Evolutionary conservation across 2,113 vertebrate genomes (phyloP), one percentile per base, ranked within the genome.

Genomic region (Alethe diademata): DNA sequence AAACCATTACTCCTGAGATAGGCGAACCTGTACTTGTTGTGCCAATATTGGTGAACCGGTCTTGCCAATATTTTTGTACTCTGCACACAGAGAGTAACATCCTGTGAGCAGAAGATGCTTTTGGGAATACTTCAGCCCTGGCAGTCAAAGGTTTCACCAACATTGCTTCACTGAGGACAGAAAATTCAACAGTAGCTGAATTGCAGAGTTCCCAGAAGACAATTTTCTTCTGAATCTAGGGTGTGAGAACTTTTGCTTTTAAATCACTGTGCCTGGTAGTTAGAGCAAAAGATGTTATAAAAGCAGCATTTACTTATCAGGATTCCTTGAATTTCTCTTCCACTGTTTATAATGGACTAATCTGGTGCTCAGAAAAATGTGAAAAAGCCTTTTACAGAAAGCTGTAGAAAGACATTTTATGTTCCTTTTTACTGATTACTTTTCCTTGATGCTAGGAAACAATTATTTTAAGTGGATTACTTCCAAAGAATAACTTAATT

Each of bases 381-480:
- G 64, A 92, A 86, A 79, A 89, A 76, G 15, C 48, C 43, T 88
- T 76, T 86, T 92, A 47, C 71, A 96, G 72, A 90, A 92, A 86
- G 56, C 33, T 80, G 71, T 50, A 79, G 81, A 90, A 88, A 91
- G 71, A 79, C 23, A 62, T 69, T 86, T 95, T 69, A n/a, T 76
- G 62, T 94, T 91, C 74, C 62, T 87, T 92, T 95, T 96, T 90
- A 54, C 85, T 93, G 85, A 94, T 96, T 95, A 62, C 81, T 93
- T 96, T 83, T 90, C 26, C 47, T 71, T 93, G 92, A 96, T 96
- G 88, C 43, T 94, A 95, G 78, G 82, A 95, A 95, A 95, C 87
- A 96, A 94, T 95, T 88, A 92, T 96, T 96, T 97, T 90, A 96
- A 96, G 90, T 93, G 88, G 92, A 97, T 96, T 95, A 97, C 47